Conservation (phyloP, 2,113 vertebrate species). For the Nyctereutes procyonoides region DNA sequence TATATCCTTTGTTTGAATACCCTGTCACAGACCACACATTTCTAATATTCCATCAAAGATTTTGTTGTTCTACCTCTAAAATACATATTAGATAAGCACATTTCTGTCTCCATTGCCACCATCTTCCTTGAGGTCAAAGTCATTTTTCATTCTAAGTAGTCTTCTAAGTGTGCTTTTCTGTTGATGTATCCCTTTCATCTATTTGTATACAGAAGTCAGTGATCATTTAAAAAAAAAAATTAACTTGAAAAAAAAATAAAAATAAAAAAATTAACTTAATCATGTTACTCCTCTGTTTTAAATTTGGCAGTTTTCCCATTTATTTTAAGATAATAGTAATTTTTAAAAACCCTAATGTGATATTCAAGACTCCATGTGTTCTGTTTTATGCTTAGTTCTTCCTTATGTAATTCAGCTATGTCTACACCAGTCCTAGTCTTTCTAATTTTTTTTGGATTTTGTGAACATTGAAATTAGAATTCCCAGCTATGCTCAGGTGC, state of each 20-base stretch:
- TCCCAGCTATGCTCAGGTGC: not conserved
- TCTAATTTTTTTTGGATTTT: not conserved
- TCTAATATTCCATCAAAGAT: not conserved
- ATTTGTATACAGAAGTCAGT: not conserved
- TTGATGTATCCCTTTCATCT: not conserved
- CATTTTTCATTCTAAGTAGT: not conserved
- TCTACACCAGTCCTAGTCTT: not conserved
- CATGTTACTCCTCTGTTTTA: not conserved
- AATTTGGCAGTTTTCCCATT: not conserved
- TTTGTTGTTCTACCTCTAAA: not conserved
- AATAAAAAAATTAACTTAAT: not conserved
- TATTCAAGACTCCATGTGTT: not conserved
- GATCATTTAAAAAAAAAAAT: not conserved
- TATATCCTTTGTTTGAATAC: not conserved
- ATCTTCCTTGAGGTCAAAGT: not conserved
- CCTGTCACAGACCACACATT: not conserved
- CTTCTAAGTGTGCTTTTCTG: not conserved
- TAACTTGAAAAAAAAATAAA: not conserved
- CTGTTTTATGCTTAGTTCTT: not conserved
- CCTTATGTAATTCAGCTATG: not conserved
- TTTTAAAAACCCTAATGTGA: not conserved
- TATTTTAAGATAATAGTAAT: not conserved
- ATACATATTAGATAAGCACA: not conserved
- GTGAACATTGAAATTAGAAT: not conserved
- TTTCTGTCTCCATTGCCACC: no score